Evolutionary conservation across 2,888 invertebrate species (phyloP).

Genomic region (Agriopis marginaria): DNA sequence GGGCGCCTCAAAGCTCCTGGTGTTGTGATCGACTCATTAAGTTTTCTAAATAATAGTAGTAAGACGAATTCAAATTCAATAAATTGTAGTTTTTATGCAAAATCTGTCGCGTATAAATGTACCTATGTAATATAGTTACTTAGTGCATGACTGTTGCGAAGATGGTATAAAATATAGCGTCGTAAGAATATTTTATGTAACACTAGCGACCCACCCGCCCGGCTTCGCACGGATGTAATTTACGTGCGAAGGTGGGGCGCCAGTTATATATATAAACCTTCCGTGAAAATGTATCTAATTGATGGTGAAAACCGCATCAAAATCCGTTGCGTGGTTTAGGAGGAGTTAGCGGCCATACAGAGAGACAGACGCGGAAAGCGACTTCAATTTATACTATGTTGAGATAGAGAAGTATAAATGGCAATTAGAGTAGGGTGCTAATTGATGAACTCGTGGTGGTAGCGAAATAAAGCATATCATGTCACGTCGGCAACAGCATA

Average conservation of each 20-base stretch:
- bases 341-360: too few relatives aligned
- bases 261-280: too few relatives aligned
- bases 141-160: constrained; percentile 40
- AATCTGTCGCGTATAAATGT: constrained; percentile 64
- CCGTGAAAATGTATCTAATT: too few relatives aligned
- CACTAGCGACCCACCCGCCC: too few relatives aligned
- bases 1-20: constrained; percentile 28
- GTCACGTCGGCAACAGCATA: not conserved
- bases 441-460: not conserved
- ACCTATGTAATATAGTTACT: constrained; percentile 59
- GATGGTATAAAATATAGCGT: constrained; percentile 32
- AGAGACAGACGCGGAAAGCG: too few relatives aligned
- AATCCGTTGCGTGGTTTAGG: too few relatives aligned
- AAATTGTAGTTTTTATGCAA: constrained; percentile 53
- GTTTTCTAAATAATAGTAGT: constrained; percentile 47
- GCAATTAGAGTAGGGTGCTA: constrained; percentile 48
- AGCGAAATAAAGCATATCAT: not conserved
- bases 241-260: too few relatives aligned
- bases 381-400: too few relatives aligned
- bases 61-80: constrained; percentile 49
- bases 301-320: too few relatives aligned
- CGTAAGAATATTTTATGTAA: constrained; percentile 51
- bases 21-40: constrained; percentile 53
- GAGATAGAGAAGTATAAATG: constrained; percentile 48
- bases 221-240: too few relatives aligned